These are phyloP conservation scores for Myiotriccus ornatus DNA, from an alignment of 2,797 vertebrate genomes.

Conservation along the genomic window DNA sequence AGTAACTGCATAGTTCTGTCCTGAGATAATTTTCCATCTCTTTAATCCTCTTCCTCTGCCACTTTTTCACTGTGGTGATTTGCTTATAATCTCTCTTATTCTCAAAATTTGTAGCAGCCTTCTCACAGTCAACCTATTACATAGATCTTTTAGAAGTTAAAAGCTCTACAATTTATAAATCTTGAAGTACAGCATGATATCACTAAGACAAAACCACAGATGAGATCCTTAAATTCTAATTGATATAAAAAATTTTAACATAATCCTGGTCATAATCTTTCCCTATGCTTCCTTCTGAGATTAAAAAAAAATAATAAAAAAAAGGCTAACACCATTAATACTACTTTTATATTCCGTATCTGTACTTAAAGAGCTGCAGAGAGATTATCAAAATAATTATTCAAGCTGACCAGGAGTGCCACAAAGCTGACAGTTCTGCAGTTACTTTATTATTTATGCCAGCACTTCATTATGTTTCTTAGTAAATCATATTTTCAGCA, in stretches of 20 bases:
- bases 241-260: not conserved
- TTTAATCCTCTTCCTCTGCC: not conserved
- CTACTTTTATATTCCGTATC: not conserved
- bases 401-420: not conserved
- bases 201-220: not conserved
- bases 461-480: not conserved
- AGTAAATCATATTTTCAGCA: not conserved
- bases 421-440: not conserved
- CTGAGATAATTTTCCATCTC: not conserved
- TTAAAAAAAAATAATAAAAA: not conserved
- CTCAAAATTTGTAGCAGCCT: not conserved
- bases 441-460: not conserved
- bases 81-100: not conserved
- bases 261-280: not conserved
- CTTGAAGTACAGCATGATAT: not conserved
- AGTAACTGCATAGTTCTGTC: not conserved
- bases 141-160: not conserved
- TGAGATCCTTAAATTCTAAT: not conserved
- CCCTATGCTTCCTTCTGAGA: not conserved
- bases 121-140: not conserved
- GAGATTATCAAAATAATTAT: conserved; percentile 7
- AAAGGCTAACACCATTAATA: not conserved
- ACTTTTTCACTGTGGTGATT: not conserved
- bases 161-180: not conserved
- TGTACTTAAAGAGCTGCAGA: not conserved